phyloP scores from a whole-genome alignment of 1,140 invertebrate genomes.

The Trichonephila clavata region DNA sequence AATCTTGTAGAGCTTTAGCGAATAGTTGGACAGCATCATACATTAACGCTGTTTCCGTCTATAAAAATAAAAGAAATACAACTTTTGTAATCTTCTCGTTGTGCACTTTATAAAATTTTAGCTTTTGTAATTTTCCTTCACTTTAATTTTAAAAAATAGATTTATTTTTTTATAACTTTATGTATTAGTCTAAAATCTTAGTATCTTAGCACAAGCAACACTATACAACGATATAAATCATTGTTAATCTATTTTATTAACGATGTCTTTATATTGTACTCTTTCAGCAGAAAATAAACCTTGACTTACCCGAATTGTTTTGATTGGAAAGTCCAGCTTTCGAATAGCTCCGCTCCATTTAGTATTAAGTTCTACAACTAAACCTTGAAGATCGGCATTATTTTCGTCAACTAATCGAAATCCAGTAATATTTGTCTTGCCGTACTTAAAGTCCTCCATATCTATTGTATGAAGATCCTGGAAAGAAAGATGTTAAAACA shows the following conservation, averaged over 20 bases:
- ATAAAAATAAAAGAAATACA: neutral
- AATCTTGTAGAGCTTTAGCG: slow-evolving; percentile 92
- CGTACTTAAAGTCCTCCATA: slow-evolving; percentile 79
- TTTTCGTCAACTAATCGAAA: slow-evolving; percentile 86
- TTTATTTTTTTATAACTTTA: too few relatives aligned
- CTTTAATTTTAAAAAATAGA: too few relatives aligned
- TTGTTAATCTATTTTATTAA: neutral
- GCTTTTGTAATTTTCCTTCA: neutral
- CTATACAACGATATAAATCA: neutral
- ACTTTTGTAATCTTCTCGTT: neutral
- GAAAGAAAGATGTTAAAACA: slow-evolving; percentile 31
- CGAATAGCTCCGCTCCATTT: slow-evolving; percentile 65
- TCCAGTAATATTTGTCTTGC: slow-evolving; percentile 78
- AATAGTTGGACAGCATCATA: slow-evolving; percentile 97
- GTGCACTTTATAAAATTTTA: too few relatives aligned
- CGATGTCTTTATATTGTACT: neutral
- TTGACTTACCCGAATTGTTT: slow-evolving; percentile 65
- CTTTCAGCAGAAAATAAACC: neutral
- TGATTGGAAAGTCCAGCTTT: slow-evolving; percentile 71
- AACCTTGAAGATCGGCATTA: slow-evolving; percentile 70
- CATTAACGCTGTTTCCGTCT: slow-evolving; percentile 93
- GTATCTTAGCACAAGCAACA: neutral
- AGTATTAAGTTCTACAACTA: slow-evolving; percentile 75
- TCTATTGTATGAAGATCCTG: slow-evolving; percentile 79
- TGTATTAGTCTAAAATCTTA: too few relatives aligned